Evolutionary conservation across 2,797 vertebrate genomes (phyloP), one percentile per base, ranked within the genome.

Genomic region (Coluber constrictor): DNA sequence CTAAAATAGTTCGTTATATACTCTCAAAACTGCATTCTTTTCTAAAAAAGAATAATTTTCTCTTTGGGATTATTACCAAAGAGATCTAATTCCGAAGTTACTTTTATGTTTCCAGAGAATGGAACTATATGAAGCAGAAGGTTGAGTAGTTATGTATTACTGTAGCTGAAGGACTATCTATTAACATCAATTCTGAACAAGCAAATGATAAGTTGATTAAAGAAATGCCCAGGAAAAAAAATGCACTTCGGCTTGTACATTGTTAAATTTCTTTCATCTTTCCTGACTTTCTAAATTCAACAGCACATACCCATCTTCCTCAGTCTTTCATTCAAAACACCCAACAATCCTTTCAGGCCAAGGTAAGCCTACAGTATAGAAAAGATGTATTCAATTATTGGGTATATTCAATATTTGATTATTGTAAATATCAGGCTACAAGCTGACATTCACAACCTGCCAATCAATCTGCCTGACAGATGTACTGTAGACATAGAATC

Each of bases 191-290:
- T 1, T n/a, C 59, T 89, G 57, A 90, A 79, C 74, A 92, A 94
- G 86, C 90, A 90, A 92, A 29, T 3, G 0, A 60, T 87, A 89
- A 61, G 20, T 32, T 66, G 0, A 88, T 93, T 90, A 90, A 90
- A 87, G 57, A 0, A 0, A 86, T 92, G 87, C 3, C 25, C 94
- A 74, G 54, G 20, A 94, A 47, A 92, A 96, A 95, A 83, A 23
- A 70, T 91, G 90, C 88, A 86, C 88, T 87, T 87, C 13, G 93
- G 43, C 10, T 54, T 92, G 12, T 0, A 0, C 87, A 93, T 27
- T 92, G 79, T 92, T 91, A 92, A 60, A 94, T 91, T 61, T 93
- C 61, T 89, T 57, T 90, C 95, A 94, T 91, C 94, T 90, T 0
- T 29, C 10, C 74, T 54, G 59, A 59, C 91, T 74, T 61, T 55